Base-by-base conservation (phyloP, 1,140 invertebrate species). In the Brachionus manjavacas region DNA sequence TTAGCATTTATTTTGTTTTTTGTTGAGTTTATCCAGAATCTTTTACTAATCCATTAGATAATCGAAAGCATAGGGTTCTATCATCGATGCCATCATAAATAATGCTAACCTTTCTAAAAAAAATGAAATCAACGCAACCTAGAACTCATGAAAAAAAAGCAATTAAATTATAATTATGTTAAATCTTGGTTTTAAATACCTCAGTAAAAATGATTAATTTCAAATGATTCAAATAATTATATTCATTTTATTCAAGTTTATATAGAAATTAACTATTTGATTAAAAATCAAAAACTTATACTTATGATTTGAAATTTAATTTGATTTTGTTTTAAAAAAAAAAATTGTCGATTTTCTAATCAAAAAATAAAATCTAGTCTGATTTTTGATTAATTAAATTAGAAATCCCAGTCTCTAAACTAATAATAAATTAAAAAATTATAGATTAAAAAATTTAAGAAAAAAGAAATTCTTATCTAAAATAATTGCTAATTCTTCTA, bases 181-280 rank as follows among this genome's bases (percentile, higher is more conserved):
- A 60, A 60, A 60, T 20, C 52, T 60, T 60, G n/a, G 52, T 60
- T 60, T 20, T 60, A 60, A 60, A 60, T 60, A 60, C 16, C 52
- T 60, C 20, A 60, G 39, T 14, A 70, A 72, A n/a, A 41, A 72
- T 72, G 68, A 72, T 72, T 72, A 72, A 72, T 72, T 41, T 72
- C 35, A 72, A 72, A 72, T 72, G 68, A 72, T 72, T 72, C 68
- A 72, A 72, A 72, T 72, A 72, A 39, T 41, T 72, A 23, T 41
- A 72, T 72, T 41, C 35, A 41, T 60, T 9, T 9, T 9, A 9
- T 20, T 60, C n/a, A 60, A 60, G n/a, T 60, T 46, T 52, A 14
- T 52, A 6, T 52, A 1, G 4, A 52, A 52, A 52, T 52, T 52
- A 52, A 6, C 11, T 52, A n/a, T 52, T 52, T 16, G n/a, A 52